Base-by-base conservation (phyloP, 2,888 invertebrate species). In the Conomelus anceps region DNA sequence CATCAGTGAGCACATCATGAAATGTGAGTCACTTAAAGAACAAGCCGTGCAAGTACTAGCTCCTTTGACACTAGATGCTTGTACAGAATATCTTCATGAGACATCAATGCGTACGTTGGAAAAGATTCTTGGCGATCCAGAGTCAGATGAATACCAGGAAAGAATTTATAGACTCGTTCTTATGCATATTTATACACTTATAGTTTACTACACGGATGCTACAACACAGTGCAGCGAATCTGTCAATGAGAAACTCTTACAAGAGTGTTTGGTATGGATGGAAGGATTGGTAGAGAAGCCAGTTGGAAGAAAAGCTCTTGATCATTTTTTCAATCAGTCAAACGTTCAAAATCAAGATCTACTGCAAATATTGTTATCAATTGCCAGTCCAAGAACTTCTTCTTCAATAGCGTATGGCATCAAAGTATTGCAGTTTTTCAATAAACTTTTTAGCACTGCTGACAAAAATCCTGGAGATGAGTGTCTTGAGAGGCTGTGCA, bases 211-310 rank as follows among this genome's bases (percentile, higher is more conserved):
- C 91, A 94, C 95, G 0, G 94, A 93, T 24, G 90, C 91, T 26
- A 89, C 91, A 22, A 87, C 26, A 88, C 87, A 23, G 41, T 88
- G 3, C 88, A 91, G 91, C 91, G 90, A 90, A 88, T 90, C 94
- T 29, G 93, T 96, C 20, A 95, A 95, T 92, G 96, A 96, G 91
- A 95, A 95, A 91, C 95, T 95, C 87, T 92, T 95, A 85, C 95
- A 95, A 90, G 95, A 95, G 91, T 95, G 97, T 94, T 94, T 98
- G 23, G 96, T 96, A 92, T 98, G 98, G 92, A 96, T 98, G 95
- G 98, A 98, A 92, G 96, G 96, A 92, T 95, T 98, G 91, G 93
- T 98, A 23, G 98, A 98, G 89, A 97, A 97, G 90, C 95, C 96
- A 0, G 95, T 96, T 0, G 98, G 98, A 0, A 95, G 97, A 90